phyloP scores from a whole-genome alignment of 2,113 vertebrate genomes.

The Scatophagus argus region DNA sequence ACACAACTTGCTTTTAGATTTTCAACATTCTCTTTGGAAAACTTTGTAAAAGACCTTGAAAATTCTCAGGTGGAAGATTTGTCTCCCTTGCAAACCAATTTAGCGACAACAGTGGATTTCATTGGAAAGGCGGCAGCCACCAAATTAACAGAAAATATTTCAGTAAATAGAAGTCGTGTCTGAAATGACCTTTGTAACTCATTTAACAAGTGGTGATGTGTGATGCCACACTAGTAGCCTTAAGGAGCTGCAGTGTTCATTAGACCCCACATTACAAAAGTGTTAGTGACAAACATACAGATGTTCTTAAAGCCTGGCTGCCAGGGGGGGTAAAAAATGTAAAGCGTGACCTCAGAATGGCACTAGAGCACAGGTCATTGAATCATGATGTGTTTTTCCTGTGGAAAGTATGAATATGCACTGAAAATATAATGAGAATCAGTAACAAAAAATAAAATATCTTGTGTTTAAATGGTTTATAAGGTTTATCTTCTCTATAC shows the following conservation, averaged over 20 bases:
- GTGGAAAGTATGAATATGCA: slow-evolving; percentile 34
- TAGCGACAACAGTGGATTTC: slow-evolving; percentile 3
- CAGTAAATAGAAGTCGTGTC: slow-evolving; percentile 2
- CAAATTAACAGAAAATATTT: slow-evolving; percentile 30
- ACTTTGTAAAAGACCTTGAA: slow-evolving; percentile 75
- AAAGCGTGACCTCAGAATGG: slow-evolving; percentile 36
- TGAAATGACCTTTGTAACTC: slow-evolving; percentile 19
- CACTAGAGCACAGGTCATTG: slow-evolving; percentile 34
- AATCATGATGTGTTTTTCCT: slow-evolving; percentile 17
- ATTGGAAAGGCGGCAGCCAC: background rate
- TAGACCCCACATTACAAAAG: background rate
- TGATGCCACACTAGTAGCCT: background rate
- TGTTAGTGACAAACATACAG: slow-evolving; percentile 9
- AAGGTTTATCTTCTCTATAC: background rate
- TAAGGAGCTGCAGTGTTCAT: background rate
- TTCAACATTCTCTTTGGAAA: slow-evolving; percentile 55
- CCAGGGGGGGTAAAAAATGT: slow-evolving; percentile 36
- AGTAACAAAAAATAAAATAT: background rate
- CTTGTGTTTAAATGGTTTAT: background rate
- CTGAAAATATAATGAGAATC: slow-evolving; percentile 5
- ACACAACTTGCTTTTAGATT: slow-evolving; percentile 68
- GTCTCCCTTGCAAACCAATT: slow-evolving; percentile 39
- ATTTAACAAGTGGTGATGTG: slow-evolving; percentile 13
- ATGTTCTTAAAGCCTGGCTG: background rate
- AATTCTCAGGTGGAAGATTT: slow-evolving; percentile 53